Conservation (phyloP, 2,113 vertebrate genomes). For the Petaurus breviceps region DNA sequence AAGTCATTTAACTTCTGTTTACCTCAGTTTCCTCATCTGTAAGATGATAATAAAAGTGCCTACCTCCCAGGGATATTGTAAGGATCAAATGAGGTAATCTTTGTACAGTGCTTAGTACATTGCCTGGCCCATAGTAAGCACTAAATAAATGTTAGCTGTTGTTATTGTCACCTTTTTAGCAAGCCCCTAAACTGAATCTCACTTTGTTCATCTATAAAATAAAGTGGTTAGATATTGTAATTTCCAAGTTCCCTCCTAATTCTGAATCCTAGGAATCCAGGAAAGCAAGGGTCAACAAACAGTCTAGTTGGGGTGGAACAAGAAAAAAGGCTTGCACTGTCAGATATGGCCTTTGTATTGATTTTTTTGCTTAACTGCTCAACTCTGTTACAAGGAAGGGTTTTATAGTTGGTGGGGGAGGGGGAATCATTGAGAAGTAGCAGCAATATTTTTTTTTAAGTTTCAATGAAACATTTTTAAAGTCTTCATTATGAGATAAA, state of each 20-base stretch:
- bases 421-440: background rate
- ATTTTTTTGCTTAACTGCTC: background rate
- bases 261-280: background rate
- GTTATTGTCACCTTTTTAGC: background rate
- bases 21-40: background rate
- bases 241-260: background rate
- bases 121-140: background rate
- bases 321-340: background rate
- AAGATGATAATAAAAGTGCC: background rate
- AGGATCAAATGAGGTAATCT: background rate
- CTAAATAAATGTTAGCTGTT: background rate
- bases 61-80: background rate
- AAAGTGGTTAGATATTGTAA: background rate
- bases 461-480: background rate
- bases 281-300: background rate
- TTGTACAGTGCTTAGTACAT: background rate
- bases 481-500: background rate
- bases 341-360: background rate
- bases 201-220: background rate
- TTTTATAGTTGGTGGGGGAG: background rate
- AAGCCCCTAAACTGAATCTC: background rate
- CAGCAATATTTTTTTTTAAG: background rate
- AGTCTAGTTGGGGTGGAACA: background rate
- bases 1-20: background rate
- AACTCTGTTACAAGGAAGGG: background rate